Base-by-base conservation (phyloP, 1,140 invertebrate species). In the Zaprionus vittiger region DNA sequence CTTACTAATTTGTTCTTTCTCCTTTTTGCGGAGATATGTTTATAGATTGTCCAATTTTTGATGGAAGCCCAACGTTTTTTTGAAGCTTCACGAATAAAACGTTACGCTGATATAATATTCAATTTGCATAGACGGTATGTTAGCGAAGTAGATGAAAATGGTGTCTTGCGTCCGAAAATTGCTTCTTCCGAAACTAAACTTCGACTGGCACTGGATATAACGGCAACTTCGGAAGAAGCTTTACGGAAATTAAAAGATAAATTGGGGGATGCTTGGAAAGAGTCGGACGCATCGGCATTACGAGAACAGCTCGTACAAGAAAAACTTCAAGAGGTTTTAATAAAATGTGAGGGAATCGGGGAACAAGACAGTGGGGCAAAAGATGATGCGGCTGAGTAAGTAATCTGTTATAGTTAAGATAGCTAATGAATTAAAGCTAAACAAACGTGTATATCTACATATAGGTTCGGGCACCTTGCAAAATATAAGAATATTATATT, bases 221-320 rank as follows among this genome's bases (percentile, higher is more conserved):
- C 74, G 2, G 77, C 72, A 7, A 78, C 77, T 22, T 86, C 86
- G 9, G 78, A 86, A 57, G 86, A 90, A 14, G 77, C 86, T 24
- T 79, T 90, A 56, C 52, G 79, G 28, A 71, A 76, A 34, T 54
- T 90, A n/a, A 81, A 77, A 15, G 68, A 82, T 26, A 62, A 73
- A 14, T 41, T 90, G 66, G 83, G 92, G 1, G 81, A 92, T 52
- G 83, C 91, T 7, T 91, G 91, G 73, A 93, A 91, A 56, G 73
- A 94, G 24, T 93, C 93, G 0, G 94, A 94, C 62, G 93, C 93
- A 3, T 93, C 94, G 15, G 93, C 93, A 41, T 71, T 83, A 1
- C 89, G 94, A 0, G 94, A 94, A 47, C 94, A 93, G 60, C 91
- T 93, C 17, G 91, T 93, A 0, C 94, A 94, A 60, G 93, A 94